Conservation (phyloP, 2,797 vertebrate species). For the Alosa sapidissima region DNA sequence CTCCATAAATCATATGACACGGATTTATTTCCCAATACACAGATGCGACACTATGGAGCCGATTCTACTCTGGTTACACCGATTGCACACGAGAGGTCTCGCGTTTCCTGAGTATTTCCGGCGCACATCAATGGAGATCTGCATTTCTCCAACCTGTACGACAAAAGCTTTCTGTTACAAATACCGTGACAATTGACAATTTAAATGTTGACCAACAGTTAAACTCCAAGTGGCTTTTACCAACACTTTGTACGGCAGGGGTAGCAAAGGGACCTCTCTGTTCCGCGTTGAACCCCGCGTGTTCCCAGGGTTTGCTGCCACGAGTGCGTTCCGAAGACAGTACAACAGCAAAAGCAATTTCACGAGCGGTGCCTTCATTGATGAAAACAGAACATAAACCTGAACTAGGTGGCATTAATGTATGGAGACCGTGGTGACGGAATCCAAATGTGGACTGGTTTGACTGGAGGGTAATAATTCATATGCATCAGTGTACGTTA, state of each 20-base stretch:
- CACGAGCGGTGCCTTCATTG: neutral
- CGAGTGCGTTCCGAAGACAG: neutral
- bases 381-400: neutral
- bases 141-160: neutral
- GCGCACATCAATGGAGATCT: neutral
- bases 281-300: neutral
- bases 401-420: neutral
- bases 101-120: conserved; percentile 30
- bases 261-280: neutral
- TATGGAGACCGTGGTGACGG: conserved; percentile 40
- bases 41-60: conserved; percentile 15
- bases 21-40: neutral
- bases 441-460: neutral
- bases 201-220: neutral
- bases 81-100: conserved; percentile 31
- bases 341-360: neutral
- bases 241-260: neutral
- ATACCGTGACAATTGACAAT: neutral
- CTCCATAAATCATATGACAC: too few species aligned
- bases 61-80: conserved; percentile 34
- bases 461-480: neutral
- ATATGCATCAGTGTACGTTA: neutral
- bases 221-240: neutral
- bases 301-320: neutral
- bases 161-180: neutral